A percentile compares a stretch with the other conserved stretches of the same genome.
These are phyloP conservation scores for Rutpela maculata DNA, from an alignment of 2,888 invertebrate species.

Conservation along the genomic window DNA sequence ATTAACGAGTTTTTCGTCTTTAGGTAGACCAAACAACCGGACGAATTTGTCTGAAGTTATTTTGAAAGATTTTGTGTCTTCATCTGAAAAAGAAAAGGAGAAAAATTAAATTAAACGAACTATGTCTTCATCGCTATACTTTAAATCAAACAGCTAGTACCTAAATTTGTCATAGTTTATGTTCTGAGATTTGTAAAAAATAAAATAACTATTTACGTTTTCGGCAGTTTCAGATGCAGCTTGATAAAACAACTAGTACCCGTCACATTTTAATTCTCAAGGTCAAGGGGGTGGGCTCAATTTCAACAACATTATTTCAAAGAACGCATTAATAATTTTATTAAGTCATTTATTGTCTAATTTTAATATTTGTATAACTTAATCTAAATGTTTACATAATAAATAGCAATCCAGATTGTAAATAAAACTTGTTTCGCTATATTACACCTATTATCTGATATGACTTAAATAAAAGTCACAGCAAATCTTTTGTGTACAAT, in stretches of 20 bases:
- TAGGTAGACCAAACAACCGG: conserved; percentile 91
- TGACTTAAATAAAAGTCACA: background rate
- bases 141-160: background rate
- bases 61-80: conserved; percentile 87
- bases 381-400: background rate
- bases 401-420: background rate
- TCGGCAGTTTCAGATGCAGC: too few species aligned
- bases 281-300: conserved; percentile 6
- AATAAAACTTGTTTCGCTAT: background rate
- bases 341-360: background rate
- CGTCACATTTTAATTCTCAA: background rate
- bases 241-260: background rate
- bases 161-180: background rate
- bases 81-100: conserved; percentile 79
- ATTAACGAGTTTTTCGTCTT: conserved; percentile 96
- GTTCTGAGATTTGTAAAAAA: background rate
- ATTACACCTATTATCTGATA: background rate
- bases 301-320: background rate
- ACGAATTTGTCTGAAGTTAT: conserved; percentile 89
- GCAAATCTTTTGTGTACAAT: background rate
- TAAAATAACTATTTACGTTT: too few species aligned
- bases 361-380: background rate
- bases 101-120: background rate
- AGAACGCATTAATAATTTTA: background rate
- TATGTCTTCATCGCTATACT: too few species aligned